phyloP scores from a whole-genome alignment of 1,140 invertebrate species.

The Drosophila willistoni region DNA sequence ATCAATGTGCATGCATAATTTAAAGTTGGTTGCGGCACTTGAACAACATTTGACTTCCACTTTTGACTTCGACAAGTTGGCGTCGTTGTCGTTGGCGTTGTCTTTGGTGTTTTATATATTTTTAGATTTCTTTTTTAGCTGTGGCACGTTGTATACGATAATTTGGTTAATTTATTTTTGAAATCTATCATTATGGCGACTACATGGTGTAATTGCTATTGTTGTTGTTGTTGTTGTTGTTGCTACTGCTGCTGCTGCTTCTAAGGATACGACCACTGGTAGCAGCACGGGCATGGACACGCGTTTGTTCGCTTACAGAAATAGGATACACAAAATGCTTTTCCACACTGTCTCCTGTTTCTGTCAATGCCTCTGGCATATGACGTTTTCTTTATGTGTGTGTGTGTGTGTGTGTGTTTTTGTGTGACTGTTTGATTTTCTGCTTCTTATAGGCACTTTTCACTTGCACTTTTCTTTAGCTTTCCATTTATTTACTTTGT shows the following conservation, averaged over 20 bases:
- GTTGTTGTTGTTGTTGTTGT: conserved; percentile 35
- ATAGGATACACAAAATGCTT: conserved; percentile 80
- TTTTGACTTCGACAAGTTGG: conserved; percentile 32
- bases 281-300: conserved; percentile 32
- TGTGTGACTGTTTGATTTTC: conserved; percentile 48
- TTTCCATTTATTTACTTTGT: background rate
- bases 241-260: conserved; percentile 1
- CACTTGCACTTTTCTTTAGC: conserved; percentile 67
- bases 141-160: conserved; percentile 67
- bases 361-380: conserved; percentile 79
- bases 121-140: conserved; percentile 60
- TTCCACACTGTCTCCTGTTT: conserved; percentile 47
- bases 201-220: conserved; percentile 66
- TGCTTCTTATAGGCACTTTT: conserved; percentile 67
- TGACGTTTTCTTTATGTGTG: conserved; percentile 70
- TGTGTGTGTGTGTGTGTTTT: conserved; percentile 29
- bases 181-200: conserved; percentile 78
- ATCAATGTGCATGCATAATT: conserved; percentile 79
- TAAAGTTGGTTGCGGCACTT: conserved; percentile 70
- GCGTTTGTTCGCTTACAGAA: conserved; percentile 59
- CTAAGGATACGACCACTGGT: conserved; percentile 44
- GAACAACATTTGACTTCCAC: conserved; percentile 27
- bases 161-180: conserved; percentile 76
- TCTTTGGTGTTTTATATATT: conserved; percentile 60
- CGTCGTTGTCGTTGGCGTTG: conserved; percentile 26